Conservation (phyloP, 2,113 vertebrate genomes). For the Halichoerus grypus region DNA sequence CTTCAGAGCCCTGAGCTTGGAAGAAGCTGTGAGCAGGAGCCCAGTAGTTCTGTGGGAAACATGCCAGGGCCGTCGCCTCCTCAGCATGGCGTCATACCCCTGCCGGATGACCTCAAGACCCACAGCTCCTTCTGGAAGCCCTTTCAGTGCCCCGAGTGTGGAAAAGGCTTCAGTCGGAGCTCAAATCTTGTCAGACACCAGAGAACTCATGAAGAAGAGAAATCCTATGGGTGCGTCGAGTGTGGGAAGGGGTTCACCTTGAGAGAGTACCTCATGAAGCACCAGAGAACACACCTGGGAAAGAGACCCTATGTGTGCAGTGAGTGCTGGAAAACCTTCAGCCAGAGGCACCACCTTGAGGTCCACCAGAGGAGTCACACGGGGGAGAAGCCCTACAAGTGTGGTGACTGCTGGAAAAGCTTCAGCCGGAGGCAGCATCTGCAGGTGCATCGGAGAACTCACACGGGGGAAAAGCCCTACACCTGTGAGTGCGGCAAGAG, state of each 20-base stretch:
- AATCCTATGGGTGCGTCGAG: slow-evolving; percentile 48
- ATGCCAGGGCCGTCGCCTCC: not conserved
- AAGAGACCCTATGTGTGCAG: slow-evolving; percentile 81
- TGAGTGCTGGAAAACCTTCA: slow-evolving; percentile 84
- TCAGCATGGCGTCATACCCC: not conserved
- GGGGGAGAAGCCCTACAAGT: slow-evolving; percentile 79
- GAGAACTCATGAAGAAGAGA: slow-evolving; percentile 59
- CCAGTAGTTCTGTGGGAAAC: not conserved
- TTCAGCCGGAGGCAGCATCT: slow-evolving; percentile 83
- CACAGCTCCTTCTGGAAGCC: slow-evolving; percentile 76
- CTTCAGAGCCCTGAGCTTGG: slow-evolving; percentile 61
- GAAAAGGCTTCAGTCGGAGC: slow-evolving; percentile 79
- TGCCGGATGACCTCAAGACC: slow-evolving; percentile 9
- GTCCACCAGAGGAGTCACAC: slow-evolving; percentile 82
- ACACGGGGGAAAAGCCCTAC: slow-evolving; percentile 84
- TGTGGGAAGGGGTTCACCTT: slow-evolving; percentile 71
- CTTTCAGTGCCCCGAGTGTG: slow-evolving; percentile 75
- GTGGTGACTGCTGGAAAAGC: slow-evolving; percentile 80
- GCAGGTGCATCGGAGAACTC: slow-evolving; percentile 80
- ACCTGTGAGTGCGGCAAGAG: slow-evolving; percentile 82
- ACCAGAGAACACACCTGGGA: slow-evolving; percentile 83
- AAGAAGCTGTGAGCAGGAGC: slow-evolving; percentile 68
- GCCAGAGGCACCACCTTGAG: slow-evolving; percentile 80
- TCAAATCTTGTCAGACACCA: slow-evolving; percentile 77
- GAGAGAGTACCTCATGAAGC: slow-evolving; percentile 81